phyloP scores from a whole-genome alignment of 2,888 invertebrate genomes.

The Drosophila atripex region DNA sequence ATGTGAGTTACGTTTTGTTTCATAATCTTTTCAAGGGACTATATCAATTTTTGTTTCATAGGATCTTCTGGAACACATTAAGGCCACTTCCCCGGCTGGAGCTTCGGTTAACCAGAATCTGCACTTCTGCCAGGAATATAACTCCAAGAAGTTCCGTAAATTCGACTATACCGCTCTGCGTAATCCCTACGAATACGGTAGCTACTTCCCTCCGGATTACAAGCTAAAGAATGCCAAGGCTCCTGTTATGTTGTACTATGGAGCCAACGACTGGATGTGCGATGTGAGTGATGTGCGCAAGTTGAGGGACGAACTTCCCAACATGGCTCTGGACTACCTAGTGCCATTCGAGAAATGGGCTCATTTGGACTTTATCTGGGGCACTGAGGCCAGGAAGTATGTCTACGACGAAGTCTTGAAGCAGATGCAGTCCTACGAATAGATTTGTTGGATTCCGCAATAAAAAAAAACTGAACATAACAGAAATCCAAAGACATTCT shows the following conservation, averaged over 20 bases:
- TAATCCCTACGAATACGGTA: conserved; percentile 84
- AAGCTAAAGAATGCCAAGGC: conserved; percentile 83
- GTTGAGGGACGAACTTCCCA: conserved; percentile 84
- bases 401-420: conserved; percentile 84
- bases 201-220: conserved; percentile 84
- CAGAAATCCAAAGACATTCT: neutral
- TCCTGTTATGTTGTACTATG: conserved; percentile 85
- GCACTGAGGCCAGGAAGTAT: conserved; percentile 86
- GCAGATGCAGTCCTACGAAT: conserved; percentile 62
- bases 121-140: conserved; percentile 82
- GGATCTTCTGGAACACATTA: conserved; percentile 73
- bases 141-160: conserved; percentile 80
- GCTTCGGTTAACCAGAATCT: conserved; percentile 81
- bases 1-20: conserved; percentile 72
- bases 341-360: conserved; percentile 85
- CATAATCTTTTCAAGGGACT: too few species aligned
- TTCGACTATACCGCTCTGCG: conserved; percentile 81
- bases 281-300: conserved; percentile 85
- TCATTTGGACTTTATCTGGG: conserved; percentile 87
- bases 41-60: neutral
- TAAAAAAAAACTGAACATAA: conserved; percentile 31
- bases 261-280: conserved; percentile 88
- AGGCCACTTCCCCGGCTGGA: conserved; percentile 82
- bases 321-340: conserved; percentile 84
- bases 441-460: conserved; percentile 25